Percentiles rank a stretch among this genome's conserved stretches.
These are phyloP conservation scores for Tachystola acroxantha DNA, from an alignment of 2,888 invertebrate species.

Conservation along the genomic window DNA sequence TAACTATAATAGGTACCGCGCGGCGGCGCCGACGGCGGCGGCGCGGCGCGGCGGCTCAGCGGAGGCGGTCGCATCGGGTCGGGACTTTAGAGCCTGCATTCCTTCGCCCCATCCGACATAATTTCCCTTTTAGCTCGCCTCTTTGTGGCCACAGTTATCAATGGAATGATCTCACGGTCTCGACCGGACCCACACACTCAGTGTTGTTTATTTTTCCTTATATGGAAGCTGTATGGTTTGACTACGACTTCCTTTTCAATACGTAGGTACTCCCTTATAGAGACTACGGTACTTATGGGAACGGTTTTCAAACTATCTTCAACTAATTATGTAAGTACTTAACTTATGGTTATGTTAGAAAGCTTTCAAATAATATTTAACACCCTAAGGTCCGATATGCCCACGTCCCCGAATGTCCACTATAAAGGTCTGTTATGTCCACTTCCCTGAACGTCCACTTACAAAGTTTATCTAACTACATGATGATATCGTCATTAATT, in stretches of 20 bases:
- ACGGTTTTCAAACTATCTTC: too few species aligned
- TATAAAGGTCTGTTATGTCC: too few species aligned
- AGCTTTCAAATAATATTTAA: too few species aligned
- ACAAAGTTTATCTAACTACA: too few species aligned
- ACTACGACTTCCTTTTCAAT: constrained; percentile 9
- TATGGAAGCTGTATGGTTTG: constrained; percentile 9
- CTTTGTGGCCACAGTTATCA: constrained; percentile 48
- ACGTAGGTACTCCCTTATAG: neutral
- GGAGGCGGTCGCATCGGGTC: constrained; percentile 10
- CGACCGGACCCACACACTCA: constrained; percentile 25
- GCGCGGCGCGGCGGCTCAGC: neutral
- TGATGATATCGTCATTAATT: too few species aligned
- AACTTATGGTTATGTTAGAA: too few species aligned
- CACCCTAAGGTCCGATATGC: too few species aligned
- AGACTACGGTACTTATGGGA: too few species aligned
- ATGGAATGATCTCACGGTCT: constrained; percentile 53
- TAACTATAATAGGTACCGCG: too few species aligned
- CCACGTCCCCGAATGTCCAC: too few species aligned
- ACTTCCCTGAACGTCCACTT: too few species aligned
- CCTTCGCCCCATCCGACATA: constrained; percentile 46
- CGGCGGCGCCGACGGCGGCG: neutral
- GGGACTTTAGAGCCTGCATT: constrained; percentile 12
- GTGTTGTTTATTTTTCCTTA: constrained; percentile 16
- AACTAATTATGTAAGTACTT: too few species aligned
- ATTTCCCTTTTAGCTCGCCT: constrained; percentile 68